These are phyloP conservation scores for Diadophis punctatus DNA, from an alignment of 2,113 vertebrate genomes.

Conservation along the genomic window DNA sequence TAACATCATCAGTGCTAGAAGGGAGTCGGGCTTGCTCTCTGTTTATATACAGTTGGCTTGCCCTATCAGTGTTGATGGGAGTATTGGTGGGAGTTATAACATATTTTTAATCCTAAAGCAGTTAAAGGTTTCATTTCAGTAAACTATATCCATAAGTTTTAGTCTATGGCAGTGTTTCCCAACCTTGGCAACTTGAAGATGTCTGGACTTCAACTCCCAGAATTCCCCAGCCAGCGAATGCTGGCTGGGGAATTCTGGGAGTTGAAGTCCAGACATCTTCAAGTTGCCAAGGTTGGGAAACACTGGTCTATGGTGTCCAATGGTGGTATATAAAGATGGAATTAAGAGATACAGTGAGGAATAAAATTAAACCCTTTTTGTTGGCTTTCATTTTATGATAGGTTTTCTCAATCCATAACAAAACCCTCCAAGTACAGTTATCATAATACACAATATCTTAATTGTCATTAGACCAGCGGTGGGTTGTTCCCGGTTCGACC, in stretches of 20 bases:
- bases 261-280: no score
- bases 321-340: neutral
- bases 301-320: neutral
- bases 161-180: no score
- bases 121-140: neutral
- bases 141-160: neutral
- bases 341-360: neutral
- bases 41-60: neutral
- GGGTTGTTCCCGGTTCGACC: no score
- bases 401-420: neutral
- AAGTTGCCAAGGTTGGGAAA: no score
- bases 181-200: no score
- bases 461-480: no score
- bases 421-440: neutral
- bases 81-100: neutral
- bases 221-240: no score
- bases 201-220: no score
- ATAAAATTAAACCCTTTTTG: neutral
- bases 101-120: neutral
- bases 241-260: no score
- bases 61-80: neutral
- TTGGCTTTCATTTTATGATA: neutral
- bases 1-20: neutral
- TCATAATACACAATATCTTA: neutral
- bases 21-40: neutral